Evolutionary conservation across 1,140 invertebrate species (phyloP), one percentile per base, ranked within the genome.

Genomic region (Calephelis virginiensis): DNA sequence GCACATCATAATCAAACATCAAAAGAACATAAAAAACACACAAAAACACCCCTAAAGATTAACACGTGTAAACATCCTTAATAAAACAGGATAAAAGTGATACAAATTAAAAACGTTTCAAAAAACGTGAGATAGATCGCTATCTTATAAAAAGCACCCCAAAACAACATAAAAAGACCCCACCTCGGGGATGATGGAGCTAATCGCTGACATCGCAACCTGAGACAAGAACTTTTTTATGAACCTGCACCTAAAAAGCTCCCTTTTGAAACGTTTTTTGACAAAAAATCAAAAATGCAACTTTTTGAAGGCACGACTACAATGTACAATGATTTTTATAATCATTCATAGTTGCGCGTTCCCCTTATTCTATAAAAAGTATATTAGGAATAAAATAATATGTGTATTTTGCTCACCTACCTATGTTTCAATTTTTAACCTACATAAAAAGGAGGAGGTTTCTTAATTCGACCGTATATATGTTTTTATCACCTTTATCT

Each of bases 111-210:
- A 87, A 86, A 85, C 81, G 62, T 63, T 28, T 69, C 80, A 78
- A 80, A 88, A 89, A 87, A 88, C 81, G 85, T 83, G 87, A 80
- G 82, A 90, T 73, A 77, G 85, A 86, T 86, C 73, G 56, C 63
- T 83, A 64, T 64, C 49, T 56, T 49, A 64, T 64, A 64, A 64
- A 64, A 64, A 64, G 63, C 49, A 12, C 53, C 53, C 53, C 53
- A 56, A 56, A 56, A 56, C 53, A n/a, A 28, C 53, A 56, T 56
- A 56, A 56, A 56, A 56, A 56, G 53, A 37, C 53, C 53, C 53
- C 53, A 56, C 8, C 53, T 56, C 53, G 53, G 17, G 17, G 53
- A 56, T 56, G 17, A 17, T 12, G 10, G 53, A 37, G 17, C 53
- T 56, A 56, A 56, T 56, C 56, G 56, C 47, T 53, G 10, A 53